phyloP scores from a whole-genome alignment of 1,140 invertebrate species.

The Helicoverpa zea region DNA sequence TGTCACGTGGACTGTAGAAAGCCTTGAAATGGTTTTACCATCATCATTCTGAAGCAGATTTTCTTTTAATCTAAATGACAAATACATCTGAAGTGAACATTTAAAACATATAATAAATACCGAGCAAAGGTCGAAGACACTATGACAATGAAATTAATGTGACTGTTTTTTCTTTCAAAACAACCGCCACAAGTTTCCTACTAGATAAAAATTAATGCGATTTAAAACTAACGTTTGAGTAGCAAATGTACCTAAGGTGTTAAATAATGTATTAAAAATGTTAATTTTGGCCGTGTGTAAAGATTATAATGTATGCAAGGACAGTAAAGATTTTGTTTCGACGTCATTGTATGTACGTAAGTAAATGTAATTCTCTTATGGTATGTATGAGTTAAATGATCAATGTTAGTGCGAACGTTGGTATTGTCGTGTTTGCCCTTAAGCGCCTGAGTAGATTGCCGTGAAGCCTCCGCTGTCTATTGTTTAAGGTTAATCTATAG shows the following conservation, averaged over 20 bases:
- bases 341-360: background rate
- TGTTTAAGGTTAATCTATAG: conserved; percentile 17
- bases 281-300: conserved; percentile 24
- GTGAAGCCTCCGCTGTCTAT: conserved; percentile 9
- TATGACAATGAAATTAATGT: background rate
- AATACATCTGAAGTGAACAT: background rate
- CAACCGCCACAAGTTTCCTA: background rate
- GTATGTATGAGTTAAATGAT: conserved; percentile 31
- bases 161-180: background rate
- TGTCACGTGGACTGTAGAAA: conserved; percentile 16
- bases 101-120: background rate
- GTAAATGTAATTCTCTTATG: too few species aligned
- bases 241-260: conserved; percentile 4
- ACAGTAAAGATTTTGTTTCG: conserved; percentile 10
- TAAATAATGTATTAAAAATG: conserved; percentile 18
- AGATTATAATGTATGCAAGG: conserved; percentile 17
- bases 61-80: background rate
- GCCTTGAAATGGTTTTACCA: background rate
- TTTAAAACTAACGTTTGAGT: conserved; percentile 10
- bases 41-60: background rate
- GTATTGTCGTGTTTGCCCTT: conserved; percentile 45
- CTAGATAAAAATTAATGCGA: background rate
- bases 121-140: too few species aligned
- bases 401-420: conserved; percentile 18
- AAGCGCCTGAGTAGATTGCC: conserved; percentile 21